Percentiles rank a stretch among this genome's conserved stretches.
phyloP scores from a whole-genome alignment of 2,888 invertebrate species.

The Ochropleura plecta region DNA sequence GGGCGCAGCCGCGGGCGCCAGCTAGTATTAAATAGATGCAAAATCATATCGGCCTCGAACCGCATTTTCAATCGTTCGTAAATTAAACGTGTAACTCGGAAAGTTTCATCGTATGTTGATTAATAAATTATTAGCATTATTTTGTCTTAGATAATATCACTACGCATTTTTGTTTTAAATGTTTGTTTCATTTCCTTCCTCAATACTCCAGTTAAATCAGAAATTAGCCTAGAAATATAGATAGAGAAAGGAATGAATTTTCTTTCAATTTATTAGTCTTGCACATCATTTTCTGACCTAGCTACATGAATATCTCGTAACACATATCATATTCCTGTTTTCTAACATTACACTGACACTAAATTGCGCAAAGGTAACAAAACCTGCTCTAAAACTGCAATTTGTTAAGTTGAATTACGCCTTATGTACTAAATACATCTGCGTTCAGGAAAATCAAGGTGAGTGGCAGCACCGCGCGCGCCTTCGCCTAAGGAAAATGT shows the following conservation, averaged over 20 bases:
- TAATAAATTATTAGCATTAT: neutral
- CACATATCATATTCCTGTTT: slow-evolving; percentile 18
- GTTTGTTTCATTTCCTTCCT: neutral
- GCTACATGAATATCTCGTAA: neutral
- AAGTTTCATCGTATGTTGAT: neutral
- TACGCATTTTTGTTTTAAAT: neutral
- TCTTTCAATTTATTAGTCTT: neutral
- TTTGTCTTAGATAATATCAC: neutral
- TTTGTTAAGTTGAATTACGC: slow-evolving; percentile 41
- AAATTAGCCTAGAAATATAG: neutral
- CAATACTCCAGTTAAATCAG: neutral
- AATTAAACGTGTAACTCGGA: neutral
- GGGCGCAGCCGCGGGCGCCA: too few species aligned
- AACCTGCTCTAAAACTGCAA: slow-evolving; percentile 31
- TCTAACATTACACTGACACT: neutral
- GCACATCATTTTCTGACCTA: neutral
- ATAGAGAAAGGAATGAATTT: neutral
- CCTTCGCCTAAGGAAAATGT: slow-evolving; percentile 73
- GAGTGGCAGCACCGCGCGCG: slow-evolving; percentile 69
- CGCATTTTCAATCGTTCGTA: neutral
- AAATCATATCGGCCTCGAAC: neutral
- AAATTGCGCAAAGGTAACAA: slow-evolving; percentile 28
- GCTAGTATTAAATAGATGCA: neutral
- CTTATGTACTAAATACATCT: slow-evolving; percentile 47
- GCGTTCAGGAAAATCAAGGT: slow-evolving; percentile 83